Conservation (phyloP, 2,113 vertebrate genomes). For the Carlito syrichta region DNA sequence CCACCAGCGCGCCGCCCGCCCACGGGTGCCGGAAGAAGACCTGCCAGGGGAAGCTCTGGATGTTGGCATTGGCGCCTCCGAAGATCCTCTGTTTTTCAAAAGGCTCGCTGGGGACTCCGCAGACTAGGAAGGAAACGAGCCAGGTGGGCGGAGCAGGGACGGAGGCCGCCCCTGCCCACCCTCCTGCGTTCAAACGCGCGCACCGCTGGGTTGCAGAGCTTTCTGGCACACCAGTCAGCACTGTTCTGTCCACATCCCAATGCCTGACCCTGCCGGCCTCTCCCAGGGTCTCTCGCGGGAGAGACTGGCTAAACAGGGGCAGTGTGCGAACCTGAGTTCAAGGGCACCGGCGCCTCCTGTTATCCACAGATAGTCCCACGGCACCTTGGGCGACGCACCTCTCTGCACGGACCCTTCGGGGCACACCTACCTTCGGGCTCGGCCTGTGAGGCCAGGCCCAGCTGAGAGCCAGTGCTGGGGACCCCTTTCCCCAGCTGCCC, state of each 20-base stretch:
- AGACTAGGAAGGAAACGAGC: constrained; percentile 75
- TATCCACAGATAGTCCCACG: neutral
- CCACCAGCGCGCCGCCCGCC: constrained; percentile 82
- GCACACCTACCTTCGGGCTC: neutral
- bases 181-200: neutral
- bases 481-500: neutral
- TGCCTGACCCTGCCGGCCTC: no score
- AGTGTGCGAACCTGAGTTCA: neutral
- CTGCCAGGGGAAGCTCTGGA: constrained; percentile 85
- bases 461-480: neutral
- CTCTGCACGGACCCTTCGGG: no score
- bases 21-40: constrained; percentile 72
- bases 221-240: neutral
- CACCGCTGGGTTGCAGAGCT: neutral
- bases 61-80: constrained; percentile 70
- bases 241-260: neutral
- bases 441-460: neutral
- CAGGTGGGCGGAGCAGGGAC: neutral
- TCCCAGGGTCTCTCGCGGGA: no score
- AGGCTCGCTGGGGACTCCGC: constrained; percentile 76
- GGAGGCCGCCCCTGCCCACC: neutral
- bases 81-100: constrained; percentile 75
- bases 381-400: neutral
- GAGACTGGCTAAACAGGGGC: neutral
- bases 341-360: neutral